Base-by-base conservation (phyloP, 2,113 vertebrate species). In the Lasiurus borealis region DNA sequence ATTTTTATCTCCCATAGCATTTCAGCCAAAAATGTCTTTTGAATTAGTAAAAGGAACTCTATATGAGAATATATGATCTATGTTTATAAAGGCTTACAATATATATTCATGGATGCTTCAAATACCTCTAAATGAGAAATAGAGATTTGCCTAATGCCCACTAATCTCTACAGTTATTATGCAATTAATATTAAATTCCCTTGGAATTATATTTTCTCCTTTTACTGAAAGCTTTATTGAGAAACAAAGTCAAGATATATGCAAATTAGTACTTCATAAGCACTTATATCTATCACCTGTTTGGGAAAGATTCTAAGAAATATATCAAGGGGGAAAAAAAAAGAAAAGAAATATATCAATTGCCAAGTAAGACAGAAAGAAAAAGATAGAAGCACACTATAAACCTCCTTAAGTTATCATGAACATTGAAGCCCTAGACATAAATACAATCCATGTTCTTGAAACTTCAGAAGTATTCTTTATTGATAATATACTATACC, bases 401-500 rank as follows among this genome's bases (percentile, higher is more conserved):
- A 90, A 90, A n/a, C 14, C 10, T 68, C 14, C 36, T 76, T 54
- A 85, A 52, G 69, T 46, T 82, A 68, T 72, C 16, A 85, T 50
- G 25, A 88, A 59, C 71, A 87, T 6, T 50, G 29, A 27, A 72
- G 34, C 29, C 59, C 46, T 29, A 0, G 57, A 52, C 14, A 85
- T 13, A 87, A 94, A 84, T 25, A 66, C 8, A 85, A 40, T 50
- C 5, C 31, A 52, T 57, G 25, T 19, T 73, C 84, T 48, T 27
- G 12, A 72, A 8, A 64, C 25, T 68, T 89, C 88, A 40, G 11
- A 48, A 34, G 23, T 18, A 27, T 12, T 36, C 68, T 9, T 46
- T 9, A 64, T 14, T 57, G 21, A 18, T 36, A 81, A 71, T 34
- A 46, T 52, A 95, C 80, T 15, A 27, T 98, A 98, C 98, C 98